These are phyloP conservation scores for Labeo rohita DNA, from an alignment of 2,113 vertebrate genomes.

Conservation along the genomic window DNA sequence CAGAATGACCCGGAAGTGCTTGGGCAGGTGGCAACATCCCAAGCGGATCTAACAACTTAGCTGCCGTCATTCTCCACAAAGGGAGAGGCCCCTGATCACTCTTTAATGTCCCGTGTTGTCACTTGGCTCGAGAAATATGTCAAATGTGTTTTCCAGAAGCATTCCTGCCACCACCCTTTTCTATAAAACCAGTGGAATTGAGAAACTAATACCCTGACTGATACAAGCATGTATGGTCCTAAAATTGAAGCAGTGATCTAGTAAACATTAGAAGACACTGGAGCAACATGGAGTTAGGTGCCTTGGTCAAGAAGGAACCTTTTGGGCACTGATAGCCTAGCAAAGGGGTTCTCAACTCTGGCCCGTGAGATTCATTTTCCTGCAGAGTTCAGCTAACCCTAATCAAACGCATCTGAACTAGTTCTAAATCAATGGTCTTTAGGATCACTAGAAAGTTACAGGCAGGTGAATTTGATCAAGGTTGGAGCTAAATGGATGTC, in stretches of 20 bases:
- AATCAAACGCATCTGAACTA: too few relatives aligned
- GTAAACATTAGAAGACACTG: too few relatives aligned
- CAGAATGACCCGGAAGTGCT: constrained; percentile 53
- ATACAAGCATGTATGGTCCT: not conserved
- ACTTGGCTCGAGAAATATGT: constrained; percentile 1
- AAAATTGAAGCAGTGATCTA: not conserved
- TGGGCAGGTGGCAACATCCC: constrained; percentile 62
- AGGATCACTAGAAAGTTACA: too few relatives aligned
- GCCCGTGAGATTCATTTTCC: too few relatives aligned
- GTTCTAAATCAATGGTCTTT: too few relatives aligned
- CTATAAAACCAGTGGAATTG: not conserved
- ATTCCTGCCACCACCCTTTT: constrained; percentile 13
- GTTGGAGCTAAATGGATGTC: too few relatives aligned
- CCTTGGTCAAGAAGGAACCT: not conserved
- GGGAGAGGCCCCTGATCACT: constrained; percentile 50
- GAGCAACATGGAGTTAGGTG: not conserved
- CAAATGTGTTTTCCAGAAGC: constrained; percentile 38
- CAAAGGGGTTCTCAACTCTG: too few relatives aligned
- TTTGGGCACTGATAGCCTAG: too few relatives aligned
- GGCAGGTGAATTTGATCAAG: too few relatives aligned
- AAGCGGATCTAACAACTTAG: constrained; percentile 42
- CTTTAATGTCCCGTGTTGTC: constrained; percentile 22
- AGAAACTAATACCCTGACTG: not conserved
- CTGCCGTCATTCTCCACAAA: constrained; percentile 42
- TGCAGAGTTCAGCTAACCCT: too few relatives aligned